A percentile compares a stretch with the other conserved stretches of the same genome.
These are phyloP conservation scores for Ceratina australensis DNA, from an alignment of 1,140 invertebrate species.

Conservation along the genomic window DNA sequence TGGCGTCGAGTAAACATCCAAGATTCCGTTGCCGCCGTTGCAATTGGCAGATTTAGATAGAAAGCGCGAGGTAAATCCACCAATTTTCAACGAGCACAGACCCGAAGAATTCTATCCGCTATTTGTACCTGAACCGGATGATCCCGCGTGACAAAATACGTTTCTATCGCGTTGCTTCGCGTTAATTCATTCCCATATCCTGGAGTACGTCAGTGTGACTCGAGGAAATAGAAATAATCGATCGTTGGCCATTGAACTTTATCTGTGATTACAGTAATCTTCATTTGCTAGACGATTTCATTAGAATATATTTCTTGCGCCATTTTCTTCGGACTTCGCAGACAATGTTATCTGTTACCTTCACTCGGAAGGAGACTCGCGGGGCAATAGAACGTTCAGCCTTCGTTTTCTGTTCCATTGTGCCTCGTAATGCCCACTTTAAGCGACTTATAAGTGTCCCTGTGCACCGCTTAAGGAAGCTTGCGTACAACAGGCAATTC, in stretches of 20 bases:
- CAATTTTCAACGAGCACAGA: slow-evolving; percentile 37
- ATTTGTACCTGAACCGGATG: slow-evolving; percentile 27
- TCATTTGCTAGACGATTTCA: background rate
- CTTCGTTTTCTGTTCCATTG: slow-evolving; percentile 53
- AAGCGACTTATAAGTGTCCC: slow-evolving; percentile 58
- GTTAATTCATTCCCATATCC: background rate
- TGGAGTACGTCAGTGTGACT: background rate
- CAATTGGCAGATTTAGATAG: slow-evolving; percentile 64
- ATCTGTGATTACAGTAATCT: too few species aligned
- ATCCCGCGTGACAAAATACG: slow-evolving; percentile 28
- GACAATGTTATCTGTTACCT: background rate
- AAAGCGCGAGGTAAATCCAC: slow-evolving; percentile 44
- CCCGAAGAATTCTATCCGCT: slow-evolving; percentile 10
- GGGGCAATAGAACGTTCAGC: slow-evolving; percentile 26
- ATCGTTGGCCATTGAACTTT: too few species aligned
- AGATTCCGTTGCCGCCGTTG: slow-evolving; percentile 47
- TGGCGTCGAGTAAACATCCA: slow-evolving; percentile 59
- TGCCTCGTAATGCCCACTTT: slow-evolving; percentile 61
- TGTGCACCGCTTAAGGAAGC: slow-evolving; percentile 46
- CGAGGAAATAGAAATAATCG: too few species aligned
- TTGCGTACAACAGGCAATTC: slow-evolving; percentile 26
- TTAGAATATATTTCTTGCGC: background rate
- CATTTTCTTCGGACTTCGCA: background rate
- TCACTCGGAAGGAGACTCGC: background rate
- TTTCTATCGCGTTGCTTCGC: background rate